Conservation (phyloP, 2,797 vertebrate genomes). For the Loris lydekkerianus region DNA sequence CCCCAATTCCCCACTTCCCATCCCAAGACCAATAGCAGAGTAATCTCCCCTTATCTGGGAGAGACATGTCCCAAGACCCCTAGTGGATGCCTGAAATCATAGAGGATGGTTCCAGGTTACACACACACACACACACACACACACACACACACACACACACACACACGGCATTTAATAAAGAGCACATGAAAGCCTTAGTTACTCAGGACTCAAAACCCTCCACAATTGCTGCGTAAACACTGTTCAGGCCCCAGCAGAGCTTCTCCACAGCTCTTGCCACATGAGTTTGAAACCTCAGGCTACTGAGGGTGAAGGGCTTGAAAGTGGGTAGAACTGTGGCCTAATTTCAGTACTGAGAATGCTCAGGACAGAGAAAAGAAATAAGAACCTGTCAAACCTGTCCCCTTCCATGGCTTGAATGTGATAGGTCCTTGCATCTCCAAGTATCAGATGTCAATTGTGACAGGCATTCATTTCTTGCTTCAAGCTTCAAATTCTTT, state of each 20-base stretch:
- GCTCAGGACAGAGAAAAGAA: background rate
- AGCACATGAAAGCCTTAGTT: background rate
- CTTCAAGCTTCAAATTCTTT: background rate
- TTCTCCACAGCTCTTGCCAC: background rate
- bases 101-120: too few species aligned
- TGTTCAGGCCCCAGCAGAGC: background rate
- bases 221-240: background rate
- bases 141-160: background rate
- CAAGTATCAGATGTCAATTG: background rate
- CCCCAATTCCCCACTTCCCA: background rate
- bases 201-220: background rate
- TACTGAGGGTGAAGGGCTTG: background rate
- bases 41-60: background rate
- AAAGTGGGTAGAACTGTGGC: background rate
- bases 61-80: background rate
- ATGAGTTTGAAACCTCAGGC: background rate
- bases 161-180: background rate
- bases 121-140: background rate
- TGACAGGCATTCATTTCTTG: background rate
- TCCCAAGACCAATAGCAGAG: background rate
- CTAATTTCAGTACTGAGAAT: background rate
- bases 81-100: background rate
- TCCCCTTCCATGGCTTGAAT: background rate
- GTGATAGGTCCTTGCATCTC: too few species aligned
- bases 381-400: background rate